phyloP scores from a whole-genome alignment of 2,113 vertebrate species.

The Candoia aspera region DNA sequence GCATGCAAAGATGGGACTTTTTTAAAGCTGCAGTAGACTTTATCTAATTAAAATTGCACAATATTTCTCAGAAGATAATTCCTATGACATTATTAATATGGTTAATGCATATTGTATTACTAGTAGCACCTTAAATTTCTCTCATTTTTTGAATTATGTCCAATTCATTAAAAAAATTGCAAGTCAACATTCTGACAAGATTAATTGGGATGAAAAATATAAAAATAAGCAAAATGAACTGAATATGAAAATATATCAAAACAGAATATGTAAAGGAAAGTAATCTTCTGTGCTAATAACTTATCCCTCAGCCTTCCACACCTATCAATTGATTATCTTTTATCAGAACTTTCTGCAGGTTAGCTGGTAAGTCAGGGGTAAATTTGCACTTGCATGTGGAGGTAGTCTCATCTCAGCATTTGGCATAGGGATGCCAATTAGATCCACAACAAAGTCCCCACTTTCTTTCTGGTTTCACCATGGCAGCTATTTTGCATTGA shows the following conservation, averaged over 20 bases:
- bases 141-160: not conserved
- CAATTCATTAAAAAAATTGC: too few species aligned
- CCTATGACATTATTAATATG: not conserved
- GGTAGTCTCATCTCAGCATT: not conserved
- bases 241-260: not conserved
- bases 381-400: not conserved
- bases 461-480: not conserved
- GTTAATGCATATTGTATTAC: constrained; percentile 3
- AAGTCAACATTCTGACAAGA: too few species aligned
- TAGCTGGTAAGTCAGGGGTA: not conserved
- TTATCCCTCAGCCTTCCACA: not conserved
- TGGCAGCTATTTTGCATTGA: not conserved
- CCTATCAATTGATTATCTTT: not conserved
- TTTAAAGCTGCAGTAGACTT: not conserved
- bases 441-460: not conserved
- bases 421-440: not conserved
- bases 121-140: constrained; percentile 14
- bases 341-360: not conserved
- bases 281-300: not conserved
- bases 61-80: not conserved
- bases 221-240: not conserved
- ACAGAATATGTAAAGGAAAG: not conserved
- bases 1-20: not conserved
- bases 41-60: not conserved
- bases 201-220: not conserved